These are phyloP conservation scores for Eristalis tenax DNA, from an alignment of 2,888 invertebrate genomes.

Conservation along the genomic window DNA sequence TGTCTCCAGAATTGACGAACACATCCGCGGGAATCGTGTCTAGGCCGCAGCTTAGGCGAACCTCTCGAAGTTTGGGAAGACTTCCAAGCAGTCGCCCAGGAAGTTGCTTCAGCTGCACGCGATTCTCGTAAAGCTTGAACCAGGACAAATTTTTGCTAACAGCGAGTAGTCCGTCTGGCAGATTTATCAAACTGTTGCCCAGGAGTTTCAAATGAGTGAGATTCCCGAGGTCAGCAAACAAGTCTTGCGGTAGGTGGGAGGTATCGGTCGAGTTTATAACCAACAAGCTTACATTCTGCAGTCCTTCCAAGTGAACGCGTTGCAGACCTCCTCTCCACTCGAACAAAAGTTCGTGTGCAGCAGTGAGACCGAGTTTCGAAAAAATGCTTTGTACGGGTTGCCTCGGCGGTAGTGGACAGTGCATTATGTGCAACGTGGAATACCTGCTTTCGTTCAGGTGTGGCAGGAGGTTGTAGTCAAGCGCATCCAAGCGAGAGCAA, in stretches of 20 bases:
- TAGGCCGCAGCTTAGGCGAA: conserved; percentile 84
- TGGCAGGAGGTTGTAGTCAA: conserved; percentile 78
- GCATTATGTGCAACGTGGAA: conserved; percentile 77
- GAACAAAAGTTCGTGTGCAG: conserved; percentile 82
- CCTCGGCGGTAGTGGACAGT: conserved; percentile 79
- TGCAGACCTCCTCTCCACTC: conserved; percentile 83
- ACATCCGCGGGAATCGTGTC: conserved; percentile 84
- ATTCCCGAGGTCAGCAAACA: conserved; percentile 84
- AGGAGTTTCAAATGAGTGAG: conserved; percentile 86
- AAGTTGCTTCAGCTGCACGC: conserved; percentile 83
- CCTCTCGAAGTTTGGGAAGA: conserved; percentile 83
- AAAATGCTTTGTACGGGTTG: conserved; percentile 81
- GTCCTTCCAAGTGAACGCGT: conserved; percentile 83
- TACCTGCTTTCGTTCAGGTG: conserved; percentile 77
- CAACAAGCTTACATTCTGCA: conserved; percentile 83
- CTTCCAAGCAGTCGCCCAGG: conserved; percentile 85
- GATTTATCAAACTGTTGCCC: conserved; percentile 86
- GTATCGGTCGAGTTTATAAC: conserved; percentile 84
- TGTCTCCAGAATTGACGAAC: conserved; percentile 84
- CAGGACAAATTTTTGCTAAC: conserved; percentile 83
- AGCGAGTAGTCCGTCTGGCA: conserved; percentile 84
- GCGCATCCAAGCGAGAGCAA: conserved; percentile 76
- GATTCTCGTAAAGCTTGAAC: conserved; percentile 84
- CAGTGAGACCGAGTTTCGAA: conserved; percentile 77
- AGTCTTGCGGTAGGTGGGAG: conserved; percentile 84